Percentiles rank a stretch among this genome's conserved stretches.
Conservation (phyloP, 2,797 vertebrate species). For the Helostoma temminkii region DNA sequence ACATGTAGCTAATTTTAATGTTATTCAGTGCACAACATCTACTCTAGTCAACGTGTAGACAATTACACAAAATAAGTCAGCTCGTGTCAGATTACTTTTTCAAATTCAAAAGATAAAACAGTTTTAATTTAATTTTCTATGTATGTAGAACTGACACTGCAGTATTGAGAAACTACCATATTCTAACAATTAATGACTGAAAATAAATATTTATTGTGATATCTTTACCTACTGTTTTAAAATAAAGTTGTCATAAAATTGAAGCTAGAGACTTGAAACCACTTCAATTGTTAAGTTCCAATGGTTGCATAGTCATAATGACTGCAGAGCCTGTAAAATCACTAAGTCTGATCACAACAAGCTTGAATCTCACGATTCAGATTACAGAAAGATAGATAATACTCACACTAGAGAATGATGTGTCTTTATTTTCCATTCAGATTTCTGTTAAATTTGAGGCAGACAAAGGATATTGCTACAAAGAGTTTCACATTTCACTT, state of each 20-base stretch:
- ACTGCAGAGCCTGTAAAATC: slow-evolving; percentile 24
- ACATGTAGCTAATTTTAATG: not conserved
- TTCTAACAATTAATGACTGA: no score
- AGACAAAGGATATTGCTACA: slow-evolving; percentile 43
- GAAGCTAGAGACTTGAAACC: slow-evolving; percentile 5
- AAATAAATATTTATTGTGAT: not conserved
- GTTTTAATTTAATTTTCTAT: not conserved
- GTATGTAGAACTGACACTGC: no score
- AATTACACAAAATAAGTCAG: not conserved
- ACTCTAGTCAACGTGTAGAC: not conserved
- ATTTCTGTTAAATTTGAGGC: slow-evolving; percentile 40
- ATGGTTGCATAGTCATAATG: slow-evolving; percentile 22
- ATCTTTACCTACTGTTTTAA: not conserved
- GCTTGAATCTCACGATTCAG: no score
- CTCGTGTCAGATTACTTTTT: not conserved
- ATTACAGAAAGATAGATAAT: slow-evolving; percentile 46
- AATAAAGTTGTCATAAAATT: slow-evolving; percentile 22
- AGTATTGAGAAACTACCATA: no score
- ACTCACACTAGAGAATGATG: slow-evolving; percentile 47
- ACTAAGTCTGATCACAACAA: slow-evolving; percentile 49
- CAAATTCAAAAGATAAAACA: not conserved
- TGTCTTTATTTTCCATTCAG: slow-evolving; percentile 56
- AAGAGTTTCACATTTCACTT: slow-evolving; percentile 51
- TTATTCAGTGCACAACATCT: not conserved
- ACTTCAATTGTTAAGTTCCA: slow-evolving; percentile 15